Conservation (phyloP, 1,140 invertebrate species). For the Frieseomelitta varia region DNA sequence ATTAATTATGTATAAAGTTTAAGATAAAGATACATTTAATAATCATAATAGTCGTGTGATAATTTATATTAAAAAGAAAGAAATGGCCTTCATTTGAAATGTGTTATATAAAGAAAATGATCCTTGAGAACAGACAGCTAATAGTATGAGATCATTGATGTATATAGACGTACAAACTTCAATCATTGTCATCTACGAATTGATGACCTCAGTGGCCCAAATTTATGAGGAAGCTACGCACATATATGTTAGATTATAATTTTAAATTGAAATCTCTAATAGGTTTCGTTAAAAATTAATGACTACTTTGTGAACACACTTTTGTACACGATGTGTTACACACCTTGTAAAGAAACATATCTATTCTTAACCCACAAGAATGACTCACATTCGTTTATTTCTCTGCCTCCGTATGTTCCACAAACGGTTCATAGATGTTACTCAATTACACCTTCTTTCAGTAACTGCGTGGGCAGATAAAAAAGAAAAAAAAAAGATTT, state of each 20-base stretch:
- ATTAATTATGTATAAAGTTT: background rate
- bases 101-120: conserved; percentile 23
- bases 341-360: conserved; percentile 4
- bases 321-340: background rate
- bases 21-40: background rate
- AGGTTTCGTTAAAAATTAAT: background rate
- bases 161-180: conserved; percentile 5
- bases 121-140: conserved; percentile 14
- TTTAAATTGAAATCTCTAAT: background rate
- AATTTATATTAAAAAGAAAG: background rate
- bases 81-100: background rate
- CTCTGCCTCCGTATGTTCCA: conserved; percentile 1
- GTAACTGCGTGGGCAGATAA: background rate
- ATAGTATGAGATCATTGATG: conserved; percentile 20
- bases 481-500: background rate
- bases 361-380: conserved; percentile 32
- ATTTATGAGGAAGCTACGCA: background rate
- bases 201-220: background rate
- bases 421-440: conserved; percentile 29
- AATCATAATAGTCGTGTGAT: background rate
- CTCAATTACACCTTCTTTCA: conserved; percentile 15
- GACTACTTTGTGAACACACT: background rate
- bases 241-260: background rate
- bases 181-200: conserved; percentile 3
- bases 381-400: conserved; percentile 48